These are phyloP conservation scores for Patella pellucida DNA, from an alignment of 2,888 invertebrate genomes.

Conservation along the genomic window DNA sequence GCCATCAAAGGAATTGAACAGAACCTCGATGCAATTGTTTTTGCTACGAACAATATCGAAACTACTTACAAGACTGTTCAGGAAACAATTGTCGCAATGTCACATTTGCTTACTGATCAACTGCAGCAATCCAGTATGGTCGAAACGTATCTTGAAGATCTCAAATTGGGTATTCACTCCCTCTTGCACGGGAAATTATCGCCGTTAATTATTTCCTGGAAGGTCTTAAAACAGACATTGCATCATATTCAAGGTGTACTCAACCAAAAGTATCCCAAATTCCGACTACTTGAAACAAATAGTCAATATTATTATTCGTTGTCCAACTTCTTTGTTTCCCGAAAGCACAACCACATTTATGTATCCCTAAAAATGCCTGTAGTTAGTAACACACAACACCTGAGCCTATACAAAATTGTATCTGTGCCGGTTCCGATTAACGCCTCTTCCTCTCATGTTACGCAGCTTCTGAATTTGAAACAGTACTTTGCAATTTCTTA, in stretches of 20 bases:
- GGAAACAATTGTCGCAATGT: background rate
- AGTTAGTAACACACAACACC: background rate
- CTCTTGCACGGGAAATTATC: background rate
- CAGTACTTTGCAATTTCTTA: background rate
- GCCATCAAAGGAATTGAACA: too few relatives aligned
- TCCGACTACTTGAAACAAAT: background rate
- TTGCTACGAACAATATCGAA: too few relatives aligned
- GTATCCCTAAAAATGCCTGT: background rate
- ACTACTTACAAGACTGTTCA: too few relatives aligned
- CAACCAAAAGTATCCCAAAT: background rate
- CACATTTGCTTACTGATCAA: background rate
- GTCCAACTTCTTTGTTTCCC: background rate
- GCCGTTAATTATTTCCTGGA: background rate
- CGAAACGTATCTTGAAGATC: background rate
- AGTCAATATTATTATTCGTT: background rate
- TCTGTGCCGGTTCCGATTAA: background rate
- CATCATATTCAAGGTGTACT: background rate
- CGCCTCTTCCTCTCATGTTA: background rate
- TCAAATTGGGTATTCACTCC: background rate
- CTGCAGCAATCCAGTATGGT: background rate
- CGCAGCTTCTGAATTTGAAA: background rate
- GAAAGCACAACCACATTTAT: background rate
- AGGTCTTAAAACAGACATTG: background rate
- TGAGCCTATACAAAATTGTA: background rate
- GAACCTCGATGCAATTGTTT: too few relatives aligned